These are phyloP conservation scores for Yponomeuta evonymella DNA, from an alignment of 2,888 invertebrate species.

Conservation along the genomic window DNA sequence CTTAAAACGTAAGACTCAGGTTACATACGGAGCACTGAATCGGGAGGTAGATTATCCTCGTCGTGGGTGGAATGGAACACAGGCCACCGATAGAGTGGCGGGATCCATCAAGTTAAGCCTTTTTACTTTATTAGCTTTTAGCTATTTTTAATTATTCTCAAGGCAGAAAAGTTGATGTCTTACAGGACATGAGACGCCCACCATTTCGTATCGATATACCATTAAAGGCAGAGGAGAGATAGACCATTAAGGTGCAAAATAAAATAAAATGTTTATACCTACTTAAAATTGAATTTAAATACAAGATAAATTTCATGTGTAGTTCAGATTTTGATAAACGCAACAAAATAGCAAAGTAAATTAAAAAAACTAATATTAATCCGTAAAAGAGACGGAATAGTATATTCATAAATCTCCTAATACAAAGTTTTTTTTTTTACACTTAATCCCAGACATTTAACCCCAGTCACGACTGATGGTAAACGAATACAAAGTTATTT, in stretches of 20 bases:
- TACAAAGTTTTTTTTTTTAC: too few species aligned
- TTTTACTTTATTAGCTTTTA: constrained; percentile 4
- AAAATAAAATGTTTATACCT: neutral
- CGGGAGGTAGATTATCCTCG: neutral
- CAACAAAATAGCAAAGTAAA: too few species aligned
- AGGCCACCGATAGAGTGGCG: constrained; percentile 3
- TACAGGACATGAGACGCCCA: neutral
- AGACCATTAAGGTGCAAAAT: neutral
- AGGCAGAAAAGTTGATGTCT: neutral
- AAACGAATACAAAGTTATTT: too few species aligned
- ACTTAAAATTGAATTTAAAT: neutral
- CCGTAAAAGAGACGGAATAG: too few species aligned
- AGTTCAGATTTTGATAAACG: too few species aligned
- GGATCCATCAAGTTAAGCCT: constrained; percentile 8
- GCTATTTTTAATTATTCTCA: constrained; percentile 9
- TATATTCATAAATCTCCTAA: too few species aligned
- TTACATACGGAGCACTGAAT: neutral
- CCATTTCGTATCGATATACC: neutral
- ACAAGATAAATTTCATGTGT: too few species aligned
- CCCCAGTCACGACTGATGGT: too few species aligned
- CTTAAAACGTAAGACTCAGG: neutral
- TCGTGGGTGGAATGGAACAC: constrained; percentile 12
- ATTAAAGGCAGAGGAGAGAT: neutral
- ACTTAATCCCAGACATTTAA: too few species aligned
- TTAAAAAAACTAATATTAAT: too few species aligned